These are phyloP conservation scores for Hetaerina titia DNA, from an alignment of 2,888 invertebrate species.

Conservation along the genomic window DNA sequence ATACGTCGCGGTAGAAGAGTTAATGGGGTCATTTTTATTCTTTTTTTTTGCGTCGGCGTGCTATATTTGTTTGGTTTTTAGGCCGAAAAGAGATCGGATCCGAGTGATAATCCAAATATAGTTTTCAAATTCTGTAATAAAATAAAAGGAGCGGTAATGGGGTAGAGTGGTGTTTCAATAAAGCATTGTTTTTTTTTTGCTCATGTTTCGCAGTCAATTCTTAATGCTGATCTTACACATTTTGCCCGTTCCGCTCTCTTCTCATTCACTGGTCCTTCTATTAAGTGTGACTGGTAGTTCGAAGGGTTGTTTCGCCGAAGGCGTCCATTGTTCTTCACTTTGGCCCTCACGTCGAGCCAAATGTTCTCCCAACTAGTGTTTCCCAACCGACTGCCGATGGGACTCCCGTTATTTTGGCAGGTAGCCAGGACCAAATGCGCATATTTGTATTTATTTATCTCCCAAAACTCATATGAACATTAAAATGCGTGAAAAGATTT, in stretches of 20 bases:
- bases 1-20: not conserved
- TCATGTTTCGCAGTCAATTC: not conserved
- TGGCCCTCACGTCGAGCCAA: not conserved
- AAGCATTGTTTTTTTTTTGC: not conserved
- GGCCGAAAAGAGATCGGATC: not conserved
- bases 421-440: too few species aligned
- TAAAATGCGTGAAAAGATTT: too few species aligned
- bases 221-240: not conserved
- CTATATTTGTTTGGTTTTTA: not conserved
- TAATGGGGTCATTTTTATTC: not conserved
- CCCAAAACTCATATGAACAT: too few species aligned
- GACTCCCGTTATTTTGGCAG: not conserved
- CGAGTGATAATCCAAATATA: not conserved
- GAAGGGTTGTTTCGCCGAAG: not conserved
- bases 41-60: not conserved
- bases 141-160: not conserved
- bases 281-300: not conserved
- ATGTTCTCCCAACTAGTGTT: not conserved
- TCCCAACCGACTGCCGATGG: not conserved
- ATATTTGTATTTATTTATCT: too few species aligned
- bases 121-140: not conserved
- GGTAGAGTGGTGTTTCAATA: not conserved
- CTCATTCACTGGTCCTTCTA: not conserved
- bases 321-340: not conserved
- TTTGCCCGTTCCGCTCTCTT: not conserved